Percentiles rank a stretch among this genome's conserved stretches.
Evolutionary conservation across 2,888 invertebrate genomes (phyloP).

Genomic region (Reticulitermes lucifugus): DNA sequence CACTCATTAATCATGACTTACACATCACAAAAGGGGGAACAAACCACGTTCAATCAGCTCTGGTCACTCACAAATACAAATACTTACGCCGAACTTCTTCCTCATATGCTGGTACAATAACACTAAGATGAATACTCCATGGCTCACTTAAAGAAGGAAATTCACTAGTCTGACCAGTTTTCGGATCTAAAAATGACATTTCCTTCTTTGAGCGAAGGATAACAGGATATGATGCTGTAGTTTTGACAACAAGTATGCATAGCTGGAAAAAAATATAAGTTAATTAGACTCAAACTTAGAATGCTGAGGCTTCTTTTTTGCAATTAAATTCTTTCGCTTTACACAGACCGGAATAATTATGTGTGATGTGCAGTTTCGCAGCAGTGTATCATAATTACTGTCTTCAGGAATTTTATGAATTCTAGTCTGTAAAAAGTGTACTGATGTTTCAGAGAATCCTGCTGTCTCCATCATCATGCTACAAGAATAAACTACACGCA

Average conservation of each 20-base stretch:
- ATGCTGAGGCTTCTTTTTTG: background rate
- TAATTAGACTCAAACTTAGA: background rate
- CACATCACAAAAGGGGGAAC: no score
- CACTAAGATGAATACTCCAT: conserved; percentile 81
- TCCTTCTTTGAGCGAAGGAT: conserved; percentile 80
- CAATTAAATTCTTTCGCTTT: background rate
- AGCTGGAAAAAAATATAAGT: conserved; percentile 66
- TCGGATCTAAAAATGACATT: conserved; percentile 77
- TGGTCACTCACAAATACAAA: conserved; percentile 44
- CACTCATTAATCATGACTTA: no score
- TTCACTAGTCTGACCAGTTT: conserved; percentile 64
- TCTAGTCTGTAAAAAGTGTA: no score
- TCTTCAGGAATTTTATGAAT: no score
- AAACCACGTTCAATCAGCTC: no score
- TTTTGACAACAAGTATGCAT: conserved; percentile 70
- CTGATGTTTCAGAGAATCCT: no score
- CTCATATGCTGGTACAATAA: conserved; percentile 97
- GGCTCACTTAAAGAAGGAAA: conserved; percentile 83
- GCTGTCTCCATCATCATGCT: no score
- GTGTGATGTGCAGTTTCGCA: no score
- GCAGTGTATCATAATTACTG: no score
- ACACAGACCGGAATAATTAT: background rate
- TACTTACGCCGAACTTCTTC: conserved; percentile 89
- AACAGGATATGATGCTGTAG: conserved; percentile 75
- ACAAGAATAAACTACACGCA: no score